Evolutionary conservation across 2,113 vertebrate genomes (phyloP).

Genomic region (Tylochromis polylepis): DNA sequence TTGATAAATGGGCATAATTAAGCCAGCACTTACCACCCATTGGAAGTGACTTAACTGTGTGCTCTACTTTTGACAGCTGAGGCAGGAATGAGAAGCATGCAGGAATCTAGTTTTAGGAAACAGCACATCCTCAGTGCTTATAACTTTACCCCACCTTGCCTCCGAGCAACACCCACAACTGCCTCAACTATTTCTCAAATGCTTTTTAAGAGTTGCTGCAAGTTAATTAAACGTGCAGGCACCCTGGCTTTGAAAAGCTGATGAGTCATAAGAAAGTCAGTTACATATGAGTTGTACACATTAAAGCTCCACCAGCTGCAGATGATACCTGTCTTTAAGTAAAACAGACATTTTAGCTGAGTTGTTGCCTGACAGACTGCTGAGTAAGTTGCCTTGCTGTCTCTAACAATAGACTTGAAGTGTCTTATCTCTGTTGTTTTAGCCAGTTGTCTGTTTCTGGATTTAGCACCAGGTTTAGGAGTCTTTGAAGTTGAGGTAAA

Average conservation of each 20-base stretch:
- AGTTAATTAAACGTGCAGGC: neutral
- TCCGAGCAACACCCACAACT: neutral
- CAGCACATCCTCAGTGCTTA: constrained; percentile 27
- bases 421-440: neutral
- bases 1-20: neutral
- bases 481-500: neutral
- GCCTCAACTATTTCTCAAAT: neutral
- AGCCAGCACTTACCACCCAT: neutral
- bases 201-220: neutral
- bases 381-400: neutral
- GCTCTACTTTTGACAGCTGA: neutral
- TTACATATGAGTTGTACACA: neutral
- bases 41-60: neutral
- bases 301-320: neutral
- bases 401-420: neutral
- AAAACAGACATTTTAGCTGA: neutral
- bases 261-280: neutral
- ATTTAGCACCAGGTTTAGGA: neutral
- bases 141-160: constrained; percentile 7
- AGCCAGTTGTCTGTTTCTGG: neutral
- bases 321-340: neutral
- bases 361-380: constrained; percentile 10
- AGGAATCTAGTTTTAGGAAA: constrained; percentile 60
- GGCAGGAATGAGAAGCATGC: constrained; percentile 49
- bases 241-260: neutral